Base-by-base conservation (phyloP, 1,140 invertebrate genomes). In the Zaprionus lachaisei region DNA sequence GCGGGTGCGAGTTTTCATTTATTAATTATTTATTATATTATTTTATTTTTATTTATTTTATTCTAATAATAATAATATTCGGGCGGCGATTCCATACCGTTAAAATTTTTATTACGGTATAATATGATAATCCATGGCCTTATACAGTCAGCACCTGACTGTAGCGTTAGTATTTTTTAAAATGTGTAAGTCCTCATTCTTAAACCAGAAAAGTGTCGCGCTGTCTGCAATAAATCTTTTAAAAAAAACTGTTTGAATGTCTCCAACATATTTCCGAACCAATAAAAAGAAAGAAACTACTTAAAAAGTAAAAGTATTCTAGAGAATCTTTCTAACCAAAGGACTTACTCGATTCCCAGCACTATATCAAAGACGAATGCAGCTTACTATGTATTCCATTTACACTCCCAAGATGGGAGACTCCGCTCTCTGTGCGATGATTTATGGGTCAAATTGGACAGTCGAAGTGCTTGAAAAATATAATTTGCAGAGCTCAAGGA, bases 381-480 rank as follows among this genome's bases (percentile, higher is more conserved):
- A 47, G 41, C 41, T 47, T 9, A 15, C 38, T 15, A 15, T 0
- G 9, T 34, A 34, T 41, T 41, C 15, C 15, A 5, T 41, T 41
- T n/a, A 41, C 15, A 41, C 4, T 22, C 20, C 17, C 47, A 47
- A 17, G 7, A 17, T n/a, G 38, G 38, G 5, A 41, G 17, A 20
- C 17, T 49, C 47, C 17, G 2, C n/a, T 2, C 41, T 6, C 14
- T 4, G 37, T 14, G 37, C 37, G 14, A 47, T 47, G 44, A 51
- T 31, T 34, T 64, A 28, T 51, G 28, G n/a, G 22, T 9, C 22
- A 65, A 54, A 41, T 60, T 24, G 22, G 14, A 14, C n/a, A 51
- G 14, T 20, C 37, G 57, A 37, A 54, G 34, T 65, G 62, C 47
- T 20, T 54, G 22, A 37, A 38, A 65, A 65, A 54, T 65, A 55